Percentiles rank a stretch among this genome's conserved stretches.
Conservation (phyloP, 2,113 vertebrate genomes). For the Erythrocercus mccallii region DNA sequence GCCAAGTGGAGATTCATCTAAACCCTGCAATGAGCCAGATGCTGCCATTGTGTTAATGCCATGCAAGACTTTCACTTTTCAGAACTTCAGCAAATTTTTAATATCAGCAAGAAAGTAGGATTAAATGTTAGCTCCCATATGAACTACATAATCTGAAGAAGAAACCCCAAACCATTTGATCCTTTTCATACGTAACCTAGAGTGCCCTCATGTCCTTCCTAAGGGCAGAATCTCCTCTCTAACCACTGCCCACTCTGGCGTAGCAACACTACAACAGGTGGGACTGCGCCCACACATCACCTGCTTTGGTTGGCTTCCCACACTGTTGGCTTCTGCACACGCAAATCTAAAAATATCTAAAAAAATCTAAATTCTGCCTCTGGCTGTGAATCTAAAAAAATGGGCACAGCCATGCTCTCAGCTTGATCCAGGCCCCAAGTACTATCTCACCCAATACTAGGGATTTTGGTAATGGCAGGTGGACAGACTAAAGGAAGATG, state of each 20-base stretch:
- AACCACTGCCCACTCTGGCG: not conserved
- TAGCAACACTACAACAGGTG: no score
- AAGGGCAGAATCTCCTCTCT: not conserved
- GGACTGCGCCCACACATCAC: no score
- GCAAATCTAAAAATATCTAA: no score
- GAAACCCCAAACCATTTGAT: not conserved
- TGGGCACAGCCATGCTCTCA: no score
- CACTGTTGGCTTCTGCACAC: no score
- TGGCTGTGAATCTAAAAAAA: no score
- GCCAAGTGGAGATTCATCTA: not conserved
- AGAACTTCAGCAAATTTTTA: not conserved
- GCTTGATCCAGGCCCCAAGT: not conserved
- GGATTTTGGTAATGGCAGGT: not conserved
- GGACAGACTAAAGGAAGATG: fast-evolving
- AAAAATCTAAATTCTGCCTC: no score
- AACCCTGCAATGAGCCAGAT: not conserved
- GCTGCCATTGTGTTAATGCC: not conserved
- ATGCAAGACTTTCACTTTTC: not conserved
- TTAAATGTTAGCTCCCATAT: not conserved
- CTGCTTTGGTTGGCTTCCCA: not conserved
- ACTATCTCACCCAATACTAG: fast-evolving
- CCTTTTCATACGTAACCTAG: fast-evolving
- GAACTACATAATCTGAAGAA: not conserved
- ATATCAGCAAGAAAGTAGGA: not conserved
- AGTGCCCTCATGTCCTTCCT: not conserved